phyloP scores from a whole-genome alignment of 2,797 vertebrate species.

The Nannoperca australis region DNA sequence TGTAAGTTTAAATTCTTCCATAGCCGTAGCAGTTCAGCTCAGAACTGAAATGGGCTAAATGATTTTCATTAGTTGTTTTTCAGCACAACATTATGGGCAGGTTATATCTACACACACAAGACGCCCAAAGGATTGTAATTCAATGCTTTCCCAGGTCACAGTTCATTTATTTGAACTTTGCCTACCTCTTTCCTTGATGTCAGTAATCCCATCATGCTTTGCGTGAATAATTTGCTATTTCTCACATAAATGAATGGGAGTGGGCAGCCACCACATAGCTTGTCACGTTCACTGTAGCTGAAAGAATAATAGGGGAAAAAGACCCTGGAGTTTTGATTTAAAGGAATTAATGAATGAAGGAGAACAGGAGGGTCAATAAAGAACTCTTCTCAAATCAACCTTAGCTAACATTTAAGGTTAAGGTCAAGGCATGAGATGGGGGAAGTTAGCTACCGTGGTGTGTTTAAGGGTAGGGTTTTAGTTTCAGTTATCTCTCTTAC shows the following conservation, averaged over 20 bases:
- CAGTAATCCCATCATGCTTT: conserved; percentile 2
- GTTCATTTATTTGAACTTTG: background rate
- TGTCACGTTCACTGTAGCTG: background rate
- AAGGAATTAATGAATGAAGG: background rate
- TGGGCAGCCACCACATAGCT: background rate
- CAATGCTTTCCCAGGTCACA: background rate
- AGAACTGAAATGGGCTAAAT: background rate
- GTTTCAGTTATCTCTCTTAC: background rate
- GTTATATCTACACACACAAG: conserved; percentile 3
- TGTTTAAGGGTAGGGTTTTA: background rate
- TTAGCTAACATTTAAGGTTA: background rate
- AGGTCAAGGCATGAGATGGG: background rate
- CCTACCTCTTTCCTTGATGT: background rate
- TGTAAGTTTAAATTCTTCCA: background rate
- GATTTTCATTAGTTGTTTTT: background rate
- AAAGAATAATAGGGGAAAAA: background rate
- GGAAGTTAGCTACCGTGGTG: background rate
- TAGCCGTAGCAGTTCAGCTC: background rate
- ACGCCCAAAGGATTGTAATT: background rate
- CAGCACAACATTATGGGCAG: background rate
- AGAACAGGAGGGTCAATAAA: background rate
- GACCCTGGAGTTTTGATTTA: background rate
- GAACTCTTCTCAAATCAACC: background rate
- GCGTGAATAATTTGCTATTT: conserved; percentile 4
- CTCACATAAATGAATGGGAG: conserved; percentile 10